Evolutionary conservation across 2,888 invertebrate genomes (phyloP).

Genomic region (Sialis fuliginosa): DNA sequence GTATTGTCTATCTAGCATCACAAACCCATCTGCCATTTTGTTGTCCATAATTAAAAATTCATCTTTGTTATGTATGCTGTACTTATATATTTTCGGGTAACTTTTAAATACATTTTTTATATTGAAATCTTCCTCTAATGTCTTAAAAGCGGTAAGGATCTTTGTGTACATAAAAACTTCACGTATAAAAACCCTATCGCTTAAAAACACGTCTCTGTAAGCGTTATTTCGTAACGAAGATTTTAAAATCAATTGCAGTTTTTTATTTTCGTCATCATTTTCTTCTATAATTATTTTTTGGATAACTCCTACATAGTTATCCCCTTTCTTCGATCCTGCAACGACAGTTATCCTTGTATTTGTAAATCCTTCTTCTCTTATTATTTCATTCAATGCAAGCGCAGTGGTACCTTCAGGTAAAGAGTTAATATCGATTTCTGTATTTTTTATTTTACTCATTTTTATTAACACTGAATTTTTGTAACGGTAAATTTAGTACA

Average conservation of each 20-base stretch:
- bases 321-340: constrained; percentile 1
- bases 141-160: not conserved
- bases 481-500: too few species aligned
- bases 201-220: not conserved
- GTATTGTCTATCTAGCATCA: constrained; percentile 1
- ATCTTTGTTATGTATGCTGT: not conserved
- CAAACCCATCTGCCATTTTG: not conserved
- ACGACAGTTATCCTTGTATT: not conserved
- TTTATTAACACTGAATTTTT: too few species aligned
- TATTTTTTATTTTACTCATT: too few species aligned
- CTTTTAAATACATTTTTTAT: not conserved
- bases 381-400: not conserved
- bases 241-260: constrained; percentile 1
- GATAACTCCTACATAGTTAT: constrained; percentile 3
- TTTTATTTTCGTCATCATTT: not conserved
- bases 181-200: not conserved
- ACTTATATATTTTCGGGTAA: not conserved
- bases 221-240: not conserved
- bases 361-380: not conserved
- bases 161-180: constrained; percentile 1
- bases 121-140: not conserved
- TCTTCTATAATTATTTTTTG: not conserved
- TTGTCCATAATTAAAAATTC: constrained; percentile 14
- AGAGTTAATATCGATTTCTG: not conserved
- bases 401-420: not conserved